Conservation (phyloP, 2,113 vertebrate genomes). For the Corythornis madagascariensis region DNA sequence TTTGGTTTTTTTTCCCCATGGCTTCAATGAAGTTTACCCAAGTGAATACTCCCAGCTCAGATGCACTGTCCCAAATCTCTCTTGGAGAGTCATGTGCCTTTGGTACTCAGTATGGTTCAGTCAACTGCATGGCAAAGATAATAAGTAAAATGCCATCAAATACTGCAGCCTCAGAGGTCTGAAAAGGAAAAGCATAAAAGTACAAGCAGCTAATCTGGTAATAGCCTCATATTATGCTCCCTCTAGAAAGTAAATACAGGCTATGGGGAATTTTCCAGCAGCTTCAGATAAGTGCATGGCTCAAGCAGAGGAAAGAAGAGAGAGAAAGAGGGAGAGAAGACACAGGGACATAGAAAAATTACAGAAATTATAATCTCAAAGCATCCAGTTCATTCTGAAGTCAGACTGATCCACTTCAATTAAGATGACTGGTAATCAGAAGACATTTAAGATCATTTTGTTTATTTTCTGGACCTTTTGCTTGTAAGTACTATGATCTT, state of each 20-base stretch:
- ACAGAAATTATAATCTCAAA: not conserved
- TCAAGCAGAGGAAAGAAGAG: not conserved
- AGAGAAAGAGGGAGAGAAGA: not conserved
- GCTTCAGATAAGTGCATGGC: not conserved
- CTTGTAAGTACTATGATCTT: not conserved
- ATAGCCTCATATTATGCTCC: not conserved
- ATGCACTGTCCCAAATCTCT: slow-evolving; percentile 39
- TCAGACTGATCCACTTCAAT: not conserved
- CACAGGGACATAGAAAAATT: not conserved
- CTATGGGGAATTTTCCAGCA: not conserved
- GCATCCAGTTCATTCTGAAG: not conserved
- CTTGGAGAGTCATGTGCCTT: not conserved
- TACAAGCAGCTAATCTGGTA: not conserved
- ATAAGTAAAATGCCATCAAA: slow-evolving; percentile 16
- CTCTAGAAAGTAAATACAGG: not conserved
- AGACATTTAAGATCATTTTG: not conserved
- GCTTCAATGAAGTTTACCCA: slow-evolving; percentile 18
- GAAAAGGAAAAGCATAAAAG: not conserved
- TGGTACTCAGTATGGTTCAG: not conserved
- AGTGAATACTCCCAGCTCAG: slow-evolving; percentile 36
- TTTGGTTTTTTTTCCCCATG: slow-evolving; percentile 18
- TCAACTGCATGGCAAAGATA: slow-evolving; percentile 33
- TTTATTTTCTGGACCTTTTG: not conserved
- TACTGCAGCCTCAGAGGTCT: not conserved
- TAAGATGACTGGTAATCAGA: not conserved